phyloP scores from a whole-genome alignment of 2,888 invertebrate species.

The Nebria salina region DNA sequence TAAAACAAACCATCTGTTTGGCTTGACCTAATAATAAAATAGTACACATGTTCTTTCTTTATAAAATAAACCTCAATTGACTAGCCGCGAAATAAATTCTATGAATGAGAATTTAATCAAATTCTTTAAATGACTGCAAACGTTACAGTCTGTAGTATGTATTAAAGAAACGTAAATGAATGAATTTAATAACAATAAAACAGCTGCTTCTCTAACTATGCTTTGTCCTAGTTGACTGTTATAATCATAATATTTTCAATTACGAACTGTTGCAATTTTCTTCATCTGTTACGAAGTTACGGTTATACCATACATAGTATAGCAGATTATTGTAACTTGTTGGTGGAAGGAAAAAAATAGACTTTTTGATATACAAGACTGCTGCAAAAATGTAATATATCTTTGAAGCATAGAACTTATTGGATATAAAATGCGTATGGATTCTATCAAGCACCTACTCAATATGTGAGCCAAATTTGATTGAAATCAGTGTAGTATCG shows the following conservation, averaged over 20 bases:
- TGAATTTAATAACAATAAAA: not conserved
- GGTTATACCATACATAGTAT: too few relatives aligned
- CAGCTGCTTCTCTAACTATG: not conserved
- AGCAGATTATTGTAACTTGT: too few relatives aligned
- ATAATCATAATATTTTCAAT: not conserved
- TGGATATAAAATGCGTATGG: too few relatives aligned
- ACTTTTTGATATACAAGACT: too few relatives aligned
- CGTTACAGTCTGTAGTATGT: not conserved
- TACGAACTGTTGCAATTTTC: not conserved
- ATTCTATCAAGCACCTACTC: too few relatives aligned
- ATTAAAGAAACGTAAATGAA: not conserved
- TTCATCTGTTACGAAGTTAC: not conserved
- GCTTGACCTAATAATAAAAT: not conserved
- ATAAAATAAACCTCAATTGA: not conserved
- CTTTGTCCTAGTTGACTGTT: not conserved
- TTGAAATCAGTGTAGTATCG: too few relatives aligned
- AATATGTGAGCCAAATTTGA: too few relatives aligned
- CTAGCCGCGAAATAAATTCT: slow-evolving; percentile 1
- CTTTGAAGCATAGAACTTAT: too few relatives aligned
- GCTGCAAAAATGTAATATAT: too few relatives aligned
- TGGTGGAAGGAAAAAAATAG: too few relatives aligned
- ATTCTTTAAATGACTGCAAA: not conserved
- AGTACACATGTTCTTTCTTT: not conserved
- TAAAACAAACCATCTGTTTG: not conserved
- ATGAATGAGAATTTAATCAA: not conserved